These are phyloP conservation scores for Acromyrmex charruanus DNA, from an alignment of 1,140 invertebrate species.

Conservation along the genomic window DNA sequence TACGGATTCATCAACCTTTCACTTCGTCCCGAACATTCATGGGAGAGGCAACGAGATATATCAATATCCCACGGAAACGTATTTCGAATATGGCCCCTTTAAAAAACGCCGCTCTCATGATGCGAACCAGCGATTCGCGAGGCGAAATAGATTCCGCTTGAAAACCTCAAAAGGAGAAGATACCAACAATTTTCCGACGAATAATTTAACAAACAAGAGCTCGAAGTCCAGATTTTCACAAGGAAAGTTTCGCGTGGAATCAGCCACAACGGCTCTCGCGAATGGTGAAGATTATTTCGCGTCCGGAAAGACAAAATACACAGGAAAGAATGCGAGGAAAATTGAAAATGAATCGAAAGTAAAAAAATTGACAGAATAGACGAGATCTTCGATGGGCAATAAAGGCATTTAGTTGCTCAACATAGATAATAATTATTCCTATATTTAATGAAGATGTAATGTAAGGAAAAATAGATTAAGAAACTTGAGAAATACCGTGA, in stretches of 20 bases:
- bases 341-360: neutral
- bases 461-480: neutral
- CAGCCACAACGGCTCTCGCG: neutral
- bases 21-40: neutral
- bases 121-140: slow-evolving; percentile 12
- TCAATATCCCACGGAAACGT: slow-evolving; percentile 28
- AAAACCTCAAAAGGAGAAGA: neutral
- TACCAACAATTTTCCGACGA: slow-evolving; percentile 19
- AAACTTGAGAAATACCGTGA: neutral
- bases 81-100: slow-evolving; percentile 28
- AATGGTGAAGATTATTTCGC: neutral
- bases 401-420: neutral
- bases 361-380: neutral
- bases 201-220: slow-evolving; percentile 38
- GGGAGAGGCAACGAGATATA: neutral
- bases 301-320: neutral
- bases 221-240: neutral
- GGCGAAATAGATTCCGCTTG: slow-evolving; percentile 1
- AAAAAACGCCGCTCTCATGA: neutral
- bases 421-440: neutral
- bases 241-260: neutral
- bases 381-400: neutral
- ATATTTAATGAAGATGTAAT: neutral
- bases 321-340: neutral
- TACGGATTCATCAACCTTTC: slow-evolving; percentile 9